Conservation (phyloP, 2,113 vertebrate species). For the Melanostigma gelatinosum region DNA sequence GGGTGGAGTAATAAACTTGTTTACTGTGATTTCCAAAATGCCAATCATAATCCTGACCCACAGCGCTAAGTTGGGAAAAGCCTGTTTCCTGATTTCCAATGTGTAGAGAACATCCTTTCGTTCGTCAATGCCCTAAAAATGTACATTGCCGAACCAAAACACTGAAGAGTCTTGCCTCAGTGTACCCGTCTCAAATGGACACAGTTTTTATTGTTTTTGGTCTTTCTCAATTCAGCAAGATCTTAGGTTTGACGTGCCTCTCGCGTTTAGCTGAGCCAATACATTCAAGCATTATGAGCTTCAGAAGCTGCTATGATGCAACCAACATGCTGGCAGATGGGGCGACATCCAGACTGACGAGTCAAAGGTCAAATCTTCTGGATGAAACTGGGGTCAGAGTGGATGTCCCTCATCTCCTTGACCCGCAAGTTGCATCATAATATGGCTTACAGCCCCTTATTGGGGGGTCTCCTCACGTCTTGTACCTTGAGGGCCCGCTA, state of each 20-base stretch:
- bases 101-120: constrained; percentile 21
- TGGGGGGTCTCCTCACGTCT: constrained; percentile 66
- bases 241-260: constrained; percentile 44
- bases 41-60: constrained; percentile 50
- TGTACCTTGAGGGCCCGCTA: constrained; percentile 72
- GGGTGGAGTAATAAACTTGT: constrained; percentile 26
- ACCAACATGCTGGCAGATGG: constrained; percentile 67
- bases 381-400: constrained; percentile 35
- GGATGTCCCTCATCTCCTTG: constrained; percentile 63
- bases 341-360: constrained; percentile 55
- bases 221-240: constrained; percentile 26
- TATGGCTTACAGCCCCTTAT: constrained; percentile 70
- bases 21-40: constrained; percentile 33
- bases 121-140: neutral
- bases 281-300: constrained; percentile 58
- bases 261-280: constrained; percentile 52
- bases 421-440: constrained; percentile 75
- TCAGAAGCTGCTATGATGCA: constrained; percentile 70
- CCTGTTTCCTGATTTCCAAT: constrained; percentile 25
- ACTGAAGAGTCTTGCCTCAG: constrained; percentile 35
- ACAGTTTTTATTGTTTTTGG: constrained; percentile 3
- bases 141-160: constrained; percentile 27
- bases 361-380: neutral
- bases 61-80: constrained; percentile 24
- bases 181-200: constrained; percentile 8